Conservation (phyloP, 2,113 vertebrate species). For the Sceloporus tristichus region DNA sequence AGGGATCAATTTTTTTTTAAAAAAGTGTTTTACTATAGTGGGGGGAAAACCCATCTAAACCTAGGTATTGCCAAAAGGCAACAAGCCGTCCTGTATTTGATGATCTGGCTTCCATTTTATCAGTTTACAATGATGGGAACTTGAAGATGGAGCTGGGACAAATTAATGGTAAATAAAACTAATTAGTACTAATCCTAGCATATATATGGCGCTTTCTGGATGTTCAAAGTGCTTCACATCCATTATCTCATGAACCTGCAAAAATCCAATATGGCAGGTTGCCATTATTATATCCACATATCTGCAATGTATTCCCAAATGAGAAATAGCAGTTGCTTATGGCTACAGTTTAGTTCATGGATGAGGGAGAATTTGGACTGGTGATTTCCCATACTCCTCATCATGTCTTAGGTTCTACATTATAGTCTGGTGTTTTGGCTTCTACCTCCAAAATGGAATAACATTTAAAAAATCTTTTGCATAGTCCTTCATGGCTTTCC, state of each 20-base stretch:
- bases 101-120: constrained; percentile 24
- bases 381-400: neutral
- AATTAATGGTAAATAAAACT: constrained; percentile 24
- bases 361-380: neutral
- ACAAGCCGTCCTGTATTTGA: constrained; percentile 33
- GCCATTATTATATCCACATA: neutral
- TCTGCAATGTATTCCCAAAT: neutral
- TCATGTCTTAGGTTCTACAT: neutral
- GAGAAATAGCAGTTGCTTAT: neutral
- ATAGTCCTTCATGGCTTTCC: neutral
- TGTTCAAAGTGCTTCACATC: constrained; percentile 12
- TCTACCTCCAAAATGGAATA: constrained; percentile 17
- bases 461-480: neutral
- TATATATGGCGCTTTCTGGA: constrained; percentile 10
- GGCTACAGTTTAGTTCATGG: neutral
- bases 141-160: neutral
- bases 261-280: neutral
- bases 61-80: constrained; percentile 4
- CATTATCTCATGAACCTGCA: neutral
- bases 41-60: neutral
- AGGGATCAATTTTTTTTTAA: constrained; percentile 22
- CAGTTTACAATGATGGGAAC: constrained; percentile 3
- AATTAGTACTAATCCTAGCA: constrained; percentile 15
- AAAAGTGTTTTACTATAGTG: neutral
- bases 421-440: neutral